These are phyloP conservation scores for Turdus rufiventris DNA, from an alignment of 2,113 vertebrate genomes.

Conservation along the genomic window DNA sequence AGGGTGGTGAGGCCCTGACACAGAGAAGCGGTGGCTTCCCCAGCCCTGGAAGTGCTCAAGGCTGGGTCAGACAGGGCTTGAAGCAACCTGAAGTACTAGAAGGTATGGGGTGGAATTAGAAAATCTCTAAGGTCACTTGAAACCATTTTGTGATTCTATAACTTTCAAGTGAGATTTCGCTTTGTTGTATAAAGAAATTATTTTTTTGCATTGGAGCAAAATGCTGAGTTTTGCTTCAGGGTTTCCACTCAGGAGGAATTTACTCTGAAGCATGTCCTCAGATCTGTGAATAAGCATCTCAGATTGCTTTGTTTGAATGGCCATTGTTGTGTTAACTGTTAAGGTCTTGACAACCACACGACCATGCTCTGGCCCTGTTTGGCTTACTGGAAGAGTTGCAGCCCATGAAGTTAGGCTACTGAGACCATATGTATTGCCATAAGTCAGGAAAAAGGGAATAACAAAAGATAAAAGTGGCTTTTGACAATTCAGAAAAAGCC, in stretches of 20 bases:
- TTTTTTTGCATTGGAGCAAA: not conserved
- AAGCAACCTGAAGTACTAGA: not conserved
- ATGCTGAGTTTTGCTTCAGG: not conserved
- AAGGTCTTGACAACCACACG: not conserved
- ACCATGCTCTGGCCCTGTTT: not conserved
- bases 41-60: not conserved
- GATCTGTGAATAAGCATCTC: not conserved
- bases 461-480: not conserved
- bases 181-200: not conserved
- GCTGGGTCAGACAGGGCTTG: not conserved
- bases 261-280: not conserved
- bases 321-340: not conserved
- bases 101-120: not conserved
- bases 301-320: not conserved
- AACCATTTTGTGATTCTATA: not conserved
- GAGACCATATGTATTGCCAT: rapidly evolving
- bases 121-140: not conserved
- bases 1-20: not conserved
- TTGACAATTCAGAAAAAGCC: not conserved
- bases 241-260: not conserved
- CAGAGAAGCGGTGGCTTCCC: not conserved
- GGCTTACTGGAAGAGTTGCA: not conserved
- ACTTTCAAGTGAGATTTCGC: not conserved
- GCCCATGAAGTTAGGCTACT: not conserved
- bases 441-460: not conserved